Conservation (phyloP, 2,113 vertebrate species). For the Orycteropus afer region DNA sequence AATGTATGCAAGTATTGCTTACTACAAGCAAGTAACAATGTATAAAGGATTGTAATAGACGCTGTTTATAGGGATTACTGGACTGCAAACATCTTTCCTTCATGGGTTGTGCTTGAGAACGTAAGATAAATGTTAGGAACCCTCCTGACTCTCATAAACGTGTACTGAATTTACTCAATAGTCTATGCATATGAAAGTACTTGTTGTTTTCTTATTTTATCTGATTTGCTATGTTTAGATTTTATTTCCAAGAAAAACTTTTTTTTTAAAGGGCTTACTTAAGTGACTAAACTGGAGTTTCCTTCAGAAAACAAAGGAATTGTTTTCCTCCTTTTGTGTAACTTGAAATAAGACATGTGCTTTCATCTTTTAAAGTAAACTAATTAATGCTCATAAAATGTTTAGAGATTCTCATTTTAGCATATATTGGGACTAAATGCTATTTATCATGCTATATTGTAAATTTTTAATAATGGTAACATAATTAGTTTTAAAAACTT, state of each 20-base stretch:
- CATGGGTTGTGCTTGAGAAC: neutral
- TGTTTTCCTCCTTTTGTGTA: neutral
- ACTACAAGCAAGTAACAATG: neutral
- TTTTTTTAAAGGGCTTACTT: neutral
- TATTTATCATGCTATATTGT: neutral
- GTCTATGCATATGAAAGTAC: neutral
- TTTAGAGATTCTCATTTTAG: neutral
- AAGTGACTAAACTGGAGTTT: neutral
- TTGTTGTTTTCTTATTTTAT: neutral
- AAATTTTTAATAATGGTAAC: neutral
- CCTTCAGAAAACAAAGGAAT: neutral
- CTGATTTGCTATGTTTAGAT: neutral
- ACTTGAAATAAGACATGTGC: neutral
- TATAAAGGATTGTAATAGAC: neutral
- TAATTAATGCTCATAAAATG: neutral
- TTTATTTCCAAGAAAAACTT: neutral
- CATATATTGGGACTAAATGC: neutral
- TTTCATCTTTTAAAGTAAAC: neutral
- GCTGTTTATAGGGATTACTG: neutral
- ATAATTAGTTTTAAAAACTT: neutral
- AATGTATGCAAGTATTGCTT: neutral
- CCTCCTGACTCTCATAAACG: neutral
- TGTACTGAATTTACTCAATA: neutral
- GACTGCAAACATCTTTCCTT: neutral
- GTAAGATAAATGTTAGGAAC: neutral